Conservation (phyloP, 1,140 invertebrate species). For the Pseudomyrmex dendroicus region DNA sequence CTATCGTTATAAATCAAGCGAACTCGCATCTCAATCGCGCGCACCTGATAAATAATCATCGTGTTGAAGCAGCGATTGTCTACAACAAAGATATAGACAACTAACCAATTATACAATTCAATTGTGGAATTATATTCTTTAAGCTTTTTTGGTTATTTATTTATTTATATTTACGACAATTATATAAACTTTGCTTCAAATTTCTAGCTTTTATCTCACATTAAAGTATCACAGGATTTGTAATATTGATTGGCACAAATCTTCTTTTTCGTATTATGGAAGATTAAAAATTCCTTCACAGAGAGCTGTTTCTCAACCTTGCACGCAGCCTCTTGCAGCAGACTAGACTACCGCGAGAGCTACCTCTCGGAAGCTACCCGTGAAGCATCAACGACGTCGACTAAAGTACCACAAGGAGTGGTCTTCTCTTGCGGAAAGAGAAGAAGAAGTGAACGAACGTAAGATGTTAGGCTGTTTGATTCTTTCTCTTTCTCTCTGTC, state of each 20-base stretch:
- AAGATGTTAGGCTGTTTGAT: slow-evolving; percentile 57
- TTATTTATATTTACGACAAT: not conserved
- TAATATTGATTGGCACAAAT: not conserved
- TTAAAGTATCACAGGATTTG: not conserved
- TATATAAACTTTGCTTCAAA: not conserved
- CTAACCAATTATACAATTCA: not conserved
- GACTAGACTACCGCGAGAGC: slow-evolving; percentile 53
- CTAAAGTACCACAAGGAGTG: slow-evolving; percentile 44
- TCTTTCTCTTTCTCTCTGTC: slow-evolving; percentile 30
- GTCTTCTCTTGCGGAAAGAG: not conserved
- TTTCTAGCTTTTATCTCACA: slow-evolving; percentile 17
- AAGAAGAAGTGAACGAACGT: slow-evolving; percentile 25
- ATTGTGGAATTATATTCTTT: not conserved
- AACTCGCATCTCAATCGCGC: slow-evolving; percentile 3
- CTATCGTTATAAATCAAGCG: slow-evolving; percentile 30
- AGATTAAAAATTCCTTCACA: slow-evolving; percentile 66
- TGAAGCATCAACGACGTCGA: slow-evolving; percentile 53
- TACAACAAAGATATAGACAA: not conserved
- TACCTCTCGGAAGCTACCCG: slow-evolving; percentile 68
- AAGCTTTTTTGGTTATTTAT: not conserved
- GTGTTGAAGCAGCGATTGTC: not conserved
- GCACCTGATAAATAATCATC: slow-evolving; percentile 12
- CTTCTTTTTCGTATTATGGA: not conserved
- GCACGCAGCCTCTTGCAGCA: slow-evolving; percentile 38
- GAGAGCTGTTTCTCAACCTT: slow-evolving; percentile 39